Percentiles rank a stretch among this genome's conserved stretches.
Conservation (phyloP, 2,113 vertebrate species). For the Psilopsiagon aurifrons region DNA sequence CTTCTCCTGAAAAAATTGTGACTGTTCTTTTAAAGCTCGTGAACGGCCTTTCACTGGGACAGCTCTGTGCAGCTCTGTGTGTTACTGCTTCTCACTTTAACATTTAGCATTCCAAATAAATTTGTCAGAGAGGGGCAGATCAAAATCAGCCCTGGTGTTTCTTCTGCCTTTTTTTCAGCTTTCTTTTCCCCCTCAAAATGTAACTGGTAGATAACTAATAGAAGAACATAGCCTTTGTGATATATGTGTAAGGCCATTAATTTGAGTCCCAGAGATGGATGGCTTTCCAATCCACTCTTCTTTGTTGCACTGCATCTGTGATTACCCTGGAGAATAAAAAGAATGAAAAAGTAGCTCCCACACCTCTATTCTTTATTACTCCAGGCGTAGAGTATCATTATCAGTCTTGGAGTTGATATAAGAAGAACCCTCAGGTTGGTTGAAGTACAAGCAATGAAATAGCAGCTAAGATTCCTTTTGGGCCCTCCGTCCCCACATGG, state of each 20-base stretch:
- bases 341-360: conserved; percentile 40
- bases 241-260: conserved; percentile 28
- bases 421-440: neutral
- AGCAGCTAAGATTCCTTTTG: neutral
- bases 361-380: conserved; percentile 17
- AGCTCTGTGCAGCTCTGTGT: neutral
- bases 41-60: neutral
- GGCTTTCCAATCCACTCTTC: conserved; percentile 22
- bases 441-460: conserved; percentile 4
- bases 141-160: neutral
- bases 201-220: neutral
- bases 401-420: conserved; percentile 31
- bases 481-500: neutral
- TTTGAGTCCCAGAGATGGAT: conserved; percentile 39
- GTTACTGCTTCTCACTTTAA: neutral
- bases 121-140: neutral
- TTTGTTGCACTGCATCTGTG: conserved; percentile 37
- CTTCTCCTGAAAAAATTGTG: neutral
- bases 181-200: neutral
- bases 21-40: neutral
- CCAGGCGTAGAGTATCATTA: conserved; percentile 33
- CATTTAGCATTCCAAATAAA: conserved; percentile 25
- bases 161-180: neutral
- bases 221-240: conserved; percentile 26
- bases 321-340: conserved; percentile 53